Base-by-base conservation (phyloP, 2,888 invertebrate species). In the Antheraea assamensis region DNA sequence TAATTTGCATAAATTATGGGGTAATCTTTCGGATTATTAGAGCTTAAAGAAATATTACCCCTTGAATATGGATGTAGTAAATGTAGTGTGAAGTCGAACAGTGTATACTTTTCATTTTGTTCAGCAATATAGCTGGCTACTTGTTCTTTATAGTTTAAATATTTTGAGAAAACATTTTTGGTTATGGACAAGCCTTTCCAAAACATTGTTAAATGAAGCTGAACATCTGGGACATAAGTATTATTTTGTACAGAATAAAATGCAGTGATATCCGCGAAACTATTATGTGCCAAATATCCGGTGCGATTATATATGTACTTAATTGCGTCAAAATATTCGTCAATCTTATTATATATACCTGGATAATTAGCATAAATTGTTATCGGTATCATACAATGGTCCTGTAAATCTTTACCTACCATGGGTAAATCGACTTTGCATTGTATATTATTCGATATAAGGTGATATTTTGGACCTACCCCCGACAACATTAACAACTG, bases 1-100 rank as follows among this genome's bases (percentile, higher is more conserved):
- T 97, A 97, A 80, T 96, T 96, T 1, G 96, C 91, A 80, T 95
- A 90, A 68, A 97, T 95, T 35, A 93, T 80, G 0, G 97, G 97
- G 73, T 95, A 88, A 7, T 96, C 95, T 52, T 89, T 84, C 0
- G 96, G 96, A 84, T 97, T 87, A 0, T 85, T 87, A 0, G 95
- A 95, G 68, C 89, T 91, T 8, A 97, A 86, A 71, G 90, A 88
- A 24, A 97, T 83, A 66, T 83, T 86, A 66, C 96, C 96, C 21
- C 87, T 91, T 0, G 96, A 95, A 80, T 90, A 85, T 0, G 96
- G 96, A 78, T 93, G 92, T 2, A 95, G 76, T 1, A 95, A 79
- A 21, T 89, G 84, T 0, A 94, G 87, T 0, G 84, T 78, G 61
- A 92, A 84, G 0, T 86, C 31, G 1, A 95, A 84, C 0, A 95